phyloP scores from a whole-genome alignment of 1,140 invertebrate species.

The Brachionus sp. region DNA sequence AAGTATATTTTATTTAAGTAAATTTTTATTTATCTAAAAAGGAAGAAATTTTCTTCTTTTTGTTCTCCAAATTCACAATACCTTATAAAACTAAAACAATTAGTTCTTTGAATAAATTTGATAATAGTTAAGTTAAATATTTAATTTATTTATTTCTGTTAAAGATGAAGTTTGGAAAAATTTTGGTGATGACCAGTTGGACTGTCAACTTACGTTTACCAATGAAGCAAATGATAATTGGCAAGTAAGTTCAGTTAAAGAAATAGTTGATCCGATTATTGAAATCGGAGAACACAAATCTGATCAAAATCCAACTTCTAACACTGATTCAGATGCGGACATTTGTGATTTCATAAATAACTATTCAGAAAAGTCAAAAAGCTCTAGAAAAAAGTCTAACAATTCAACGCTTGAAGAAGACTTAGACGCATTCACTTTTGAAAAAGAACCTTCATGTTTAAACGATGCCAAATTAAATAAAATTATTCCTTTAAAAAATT shows the following conservation, averaged over 20 bases:
- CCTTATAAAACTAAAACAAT: too few relatives aligned
- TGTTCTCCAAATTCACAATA: too few relatives aligned
- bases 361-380: not conserved
- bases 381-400: not conserved
- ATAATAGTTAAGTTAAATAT: too few relatives aligned
- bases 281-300: not conserved
- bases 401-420: constrained; percentile 34
- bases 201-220: not conserved
- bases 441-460: not conserved
- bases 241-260: not conserved
- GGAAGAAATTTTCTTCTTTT: too few relatives aligned
- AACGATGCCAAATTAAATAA: not conserved
- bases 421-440: not conserved
- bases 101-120: too few relatives aligned
- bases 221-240: not conserved
- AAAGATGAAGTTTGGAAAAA: constrained; percentile 28
- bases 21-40: too few relatives aligned
- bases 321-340: not conserved
- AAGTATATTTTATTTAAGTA: too few relatives aligned
- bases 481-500: not conserved
- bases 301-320: not conserved
- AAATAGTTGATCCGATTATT: not conserved
- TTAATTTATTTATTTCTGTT: not conserved
- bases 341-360: not conserved
- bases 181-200: not conserved